Evolutionary conservation across 2,797 vertebrate genomes (phyloP), one percentile per base, ranked within the genome.

Genomic region (Chaunax sp.): DNA sequence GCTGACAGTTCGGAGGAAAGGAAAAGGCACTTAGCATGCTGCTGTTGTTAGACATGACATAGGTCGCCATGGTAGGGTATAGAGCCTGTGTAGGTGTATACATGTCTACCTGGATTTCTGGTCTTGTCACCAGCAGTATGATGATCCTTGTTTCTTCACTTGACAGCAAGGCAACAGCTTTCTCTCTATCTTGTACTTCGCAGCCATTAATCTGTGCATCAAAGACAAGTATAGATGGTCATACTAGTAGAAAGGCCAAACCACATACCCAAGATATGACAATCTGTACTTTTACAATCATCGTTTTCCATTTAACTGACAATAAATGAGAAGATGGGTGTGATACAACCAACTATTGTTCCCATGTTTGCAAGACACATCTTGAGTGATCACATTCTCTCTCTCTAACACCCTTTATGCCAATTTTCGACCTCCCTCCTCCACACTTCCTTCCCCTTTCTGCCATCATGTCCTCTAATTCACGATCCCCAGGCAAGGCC

Each of bases 171-270:
- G 95, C 95, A 76, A 99, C 96, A 0, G 97, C 97, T 64, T 95
- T 96, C 86, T 97, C 95, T 72, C 93, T 92, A 80, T 98, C 95
- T 85, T 96, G 96, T 84, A 98, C 94, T 82, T 97, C 96, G 84
- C 94, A 94, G 69, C 97, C 97, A 90, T 99, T 99, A 94, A 99
- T 98, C 97, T 98, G 78, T 46, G 67, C 65, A 69, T 67, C 46
- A 90, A 82, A 94, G 89, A 93, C 75, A 92, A 92, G 91, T 13
- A 51, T 4, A 66, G 28, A 54, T 59, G 60, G 22, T 58, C n/a
- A 13, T 57, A 63, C 53, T 64, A 6, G 18, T n/a, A 28, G 11
- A 64, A 61, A 64, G 59, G 57, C 26, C n/a, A 6, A 14, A 26
- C 20, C 3, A 11, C 5, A 38, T 18, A 37, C 30, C 41, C 18